A percentile compares a stretch with the other conserved stretches of the same genome.
Conservation (phyloP, 1,140 invertebrate genomes). For the Papilio helenus region DNA sequence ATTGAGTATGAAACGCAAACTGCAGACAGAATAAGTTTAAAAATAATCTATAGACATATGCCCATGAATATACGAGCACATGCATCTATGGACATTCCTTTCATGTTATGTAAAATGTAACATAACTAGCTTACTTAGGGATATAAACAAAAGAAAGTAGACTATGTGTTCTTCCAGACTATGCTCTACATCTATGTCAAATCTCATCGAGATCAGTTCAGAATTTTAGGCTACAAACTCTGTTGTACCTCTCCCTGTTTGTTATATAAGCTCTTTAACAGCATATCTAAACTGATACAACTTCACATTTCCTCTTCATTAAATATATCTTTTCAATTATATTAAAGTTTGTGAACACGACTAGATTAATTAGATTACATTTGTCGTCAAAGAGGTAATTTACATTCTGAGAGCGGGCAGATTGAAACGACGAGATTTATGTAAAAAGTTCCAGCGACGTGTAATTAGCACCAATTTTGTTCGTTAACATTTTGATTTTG, state of each 20-base stretch:
- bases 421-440: conserved; percentile 34
- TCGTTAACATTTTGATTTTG: conserved; percentile 21
- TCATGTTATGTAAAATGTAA: not conserved
- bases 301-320: not conserved
- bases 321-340: conserved; percentile 9
- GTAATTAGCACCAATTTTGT: conserved; percentile 36
- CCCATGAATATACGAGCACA: not conserved
- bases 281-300: not conserved
- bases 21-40: conserved; percentile 20
- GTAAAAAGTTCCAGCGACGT: conserved; percentile 26
- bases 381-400: conserved; percentile 25
- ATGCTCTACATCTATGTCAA: no score
- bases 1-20: not conserved
- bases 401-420: conserved; percentile 3
- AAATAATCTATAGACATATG: not conserved
- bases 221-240: no score
- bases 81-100: not conserved
- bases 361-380: conserved; percentile 20
- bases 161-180: no score
- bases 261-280: no score
- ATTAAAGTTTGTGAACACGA: conserved; percentile 1
- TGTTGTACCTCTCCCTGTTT: no score
- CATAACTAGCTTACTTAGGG: not conserved
- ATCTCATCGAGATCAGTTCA: no score
- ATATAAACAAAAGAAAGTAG: no score